Percentiles rank a stretch among this genome's conserved stretches.
Conservation (phyloP, 2,113 vertebrate species). For the Xenus cinereus region DNA sequence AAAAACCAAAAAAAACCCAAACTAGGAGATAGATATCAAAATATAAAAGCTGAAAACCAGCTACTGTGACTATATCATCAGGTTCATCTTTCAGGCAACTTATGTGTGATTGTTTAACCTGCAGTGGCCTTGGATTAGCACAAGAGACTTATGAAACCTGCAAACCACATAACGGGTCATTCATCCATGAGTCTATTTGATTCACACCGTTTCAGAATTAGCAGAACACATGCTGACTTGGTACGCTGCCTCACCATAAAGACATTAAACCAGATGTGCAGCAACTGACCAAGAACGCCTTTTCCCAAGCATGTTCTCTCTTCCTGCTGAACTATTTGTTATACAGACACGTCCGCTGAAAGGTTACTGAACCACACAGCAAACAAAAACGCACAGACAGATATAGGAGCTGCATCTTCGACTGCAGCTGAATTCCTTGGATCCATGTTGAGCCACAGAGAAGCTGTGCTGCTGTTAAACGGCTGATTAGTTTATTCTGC, state of each 20-base stretch:
- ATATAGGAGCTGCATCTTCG: background rate
- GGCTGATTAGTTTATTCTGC: conserved; percentile 63
- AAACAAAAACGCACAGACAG: background rate
- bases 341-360: background rate
- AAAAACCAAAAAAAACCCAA: background rate
- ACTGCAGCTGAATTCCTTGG: background rate
- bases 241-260: background rate
- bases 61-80: background rate
- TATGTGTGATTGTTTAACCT: background rate
- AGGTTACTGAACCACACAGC: background rate
- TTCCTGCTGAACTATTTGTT: background rate
- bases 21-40: background rate
- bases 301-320: background rate
- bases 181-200: background rate
- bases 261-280: conserved; percentile 1
- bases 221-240: background rate
- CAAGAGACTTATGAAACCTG: background rate
- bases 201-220: background rate
- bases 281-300: background rate
- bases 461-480: conserved; percentile 49
- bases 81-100: background rate
- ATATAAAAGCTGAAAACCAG: background rate
- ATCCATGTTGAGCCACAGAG: background rate
- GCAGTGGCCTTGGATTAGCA: background rate
- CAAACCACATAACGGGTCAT: background rate